These are phyloP conservation scores for Pygmarrhopalites habei DNA, from an alignment of 1,140 invertebrate species.

Conservation along the genomic window DNA sequence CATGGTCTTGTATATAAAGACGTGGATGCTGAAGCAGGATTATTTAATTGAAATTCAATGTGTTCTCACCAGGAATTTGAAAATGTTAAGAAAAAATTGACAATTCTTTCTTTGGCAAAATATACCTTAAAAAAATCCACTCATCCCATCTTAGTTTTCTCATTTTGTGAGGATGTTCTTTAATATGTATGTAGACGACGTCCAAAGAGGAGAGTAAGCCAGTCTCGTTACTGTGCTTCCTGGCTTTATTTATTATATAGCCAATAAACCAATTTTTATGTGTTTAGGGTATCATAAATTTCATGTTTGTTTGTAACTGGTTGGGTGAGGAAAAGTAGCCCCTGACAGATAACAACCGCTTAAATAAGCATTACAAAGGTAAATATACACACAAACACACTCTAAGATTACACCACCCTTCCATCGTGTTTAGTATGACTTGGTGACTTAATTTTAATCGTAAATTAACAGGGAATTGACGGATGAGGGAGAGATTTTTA, in stretches of 20 bases:
- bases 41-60: no score
- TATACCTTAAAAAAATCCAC: no score
- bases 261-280: slow-evolving; percentile 10
- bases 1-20: no score
- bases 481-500: neutral
- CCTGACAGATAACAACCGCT: slow-evolving; percentile 3
- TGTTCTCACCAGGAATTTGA: no score
- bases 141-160: no score
- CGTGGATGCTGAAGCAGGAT: no score
- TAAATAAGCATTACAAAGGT: slow-evolving; percentile 2
- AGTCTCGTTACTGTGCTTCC: no score
- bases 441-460: neutral
- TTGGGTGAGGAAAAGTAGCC: neutral
- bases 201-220: no score
- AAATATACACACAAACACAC: neutral
- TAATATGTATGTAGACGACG: no score
- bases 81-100: no score
- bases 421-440: neutral
- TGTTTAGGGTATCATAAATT: slow-evolving; percentile 12
- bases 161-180: no score
- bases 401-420: neutral
- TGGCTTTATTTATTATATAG: neutral
- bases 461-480: neutral
- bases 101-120: no score
- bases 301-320: neutral